Evolutionary conservation across 2,113 vertebrate genomes (phyloP).

Genomic region (Oophaga pumilio): DNA sequence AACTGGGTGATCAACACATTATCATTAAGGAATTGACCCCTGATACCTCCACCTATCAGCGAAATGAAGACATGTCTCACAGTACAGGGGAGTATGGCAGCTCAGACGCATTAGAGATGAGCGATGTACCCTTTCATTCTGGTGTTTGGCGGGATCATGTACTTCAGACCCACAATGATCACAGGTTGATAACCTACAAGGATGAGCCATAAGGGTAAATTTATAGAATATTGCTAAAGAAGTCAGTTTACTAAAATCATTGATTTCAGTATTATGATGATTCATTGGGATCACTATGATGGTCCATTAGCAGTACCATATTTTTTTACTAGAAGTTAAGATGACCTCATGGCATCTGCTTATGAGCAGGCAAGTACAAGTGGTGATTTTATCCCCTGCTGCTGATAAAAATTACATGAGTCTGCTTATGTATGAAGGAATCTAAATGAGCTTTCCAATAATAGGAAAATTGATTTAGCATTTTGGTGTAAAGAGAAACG

Average conservation of each 20-base stretch:
- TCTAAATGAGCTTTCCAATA: slow-evolving; percentile 2
- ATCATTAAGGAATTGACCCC: background rate
- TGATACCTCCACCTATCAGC: background rate
- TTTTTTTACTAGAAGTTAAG: background rate
- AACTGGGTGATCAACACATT: too few relatives aligned
- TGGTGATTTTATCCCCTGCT: background rate
- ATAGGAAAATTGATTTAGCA: background rate
- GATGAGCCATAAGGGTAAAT: background rate
- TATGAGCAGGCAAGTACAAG: background rate
- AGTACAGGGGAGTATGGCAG: background rate
- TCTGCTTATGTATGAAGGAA: slow-evolving; percentile 3
- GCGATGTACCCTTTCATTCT: background rate
- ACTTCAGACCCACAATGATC: background rate
- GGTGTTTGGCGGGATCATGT: background rate
- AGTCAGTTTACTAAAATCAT: background rate
- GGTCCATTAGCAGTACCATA: too few relatives aligned
- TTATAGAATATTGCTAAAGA: too few relatives aligned
- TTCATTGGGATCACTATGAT: background rate
- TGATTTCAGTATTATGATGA: background rate
- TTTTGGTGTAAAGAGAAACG: slow-evolving; percentile 3
- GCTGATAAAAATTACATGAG: background rate
- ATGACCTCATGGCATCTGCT: background rate
- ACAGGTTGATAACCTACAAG: background rate
- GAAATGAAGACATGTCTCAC: background rate
- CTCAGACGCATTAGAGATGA: background rate